These are phyloP conservation scores for Troides aeacus DNA, from an alignment of 2,888 invertebrate species.

Conservation along the genomic window DNA sequence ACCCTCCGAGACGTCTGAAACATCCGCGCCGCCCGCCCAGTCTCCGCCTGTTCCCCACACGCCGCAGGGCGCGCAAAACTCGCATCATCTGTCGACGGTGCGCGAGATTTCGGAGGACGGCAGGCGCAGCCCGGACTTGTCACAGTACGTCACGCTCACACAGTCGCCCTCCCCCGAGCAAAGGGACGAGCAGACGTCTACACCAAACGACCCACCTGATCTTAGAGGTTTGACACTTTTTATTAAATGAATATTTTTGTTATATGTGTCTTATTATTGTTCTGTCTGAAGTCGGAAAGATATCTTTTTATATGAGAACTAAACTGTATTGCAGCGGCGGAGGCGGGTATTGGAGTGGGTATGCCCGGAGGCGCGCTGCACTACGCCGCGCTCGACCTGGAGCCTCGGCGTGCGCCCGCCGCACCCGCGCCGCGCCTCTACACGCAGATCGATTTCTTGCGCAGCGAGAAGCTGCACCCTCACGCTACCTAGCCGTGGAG, in stretches of 20 bases:
- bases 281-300: no score
- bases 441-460: constrained; percentile 90
- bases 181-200: constrained; percentile 38
- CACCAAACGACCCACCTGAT: constrained; percentile 29
- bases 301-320: no score
- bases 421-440: constrained; percentile 81
- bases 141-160: constrained; percentile 76
- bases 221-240: constrained; percentile 39
- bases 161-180: constrained; percentile 37
- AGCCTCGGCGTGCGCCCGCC: constrained; percentile 56
- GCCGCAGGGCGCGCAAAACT: constrained; percentile 63
- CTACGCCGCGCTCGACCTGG: constrained; percentile 72
- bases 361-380: constrained; percentile 46
- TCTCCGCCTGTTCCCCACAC: constrained; percentile 43
- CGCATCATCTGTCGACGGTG: constrained; percentile 48
- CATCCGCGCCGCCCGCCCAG: constrained; percentile 38
- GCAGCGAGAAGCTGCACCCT: constrained; percentile 74
- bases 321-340: constrained; percentile 34
- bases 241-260: no score
- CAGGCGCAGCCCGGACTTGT: constrained; percentile 47
- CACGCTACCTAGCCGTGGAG: constrained; percentile 37
- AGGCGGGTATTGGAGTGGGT: constrained; percentile 26
- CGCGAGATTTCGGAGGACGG: constrained; percentile 66
- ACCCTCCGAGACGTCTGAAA: constrained; percentile 63
- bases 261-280: no score